Conservation (phyloP, 2,888 invertebrate genomes). For the Timema cristinae region DNA sequence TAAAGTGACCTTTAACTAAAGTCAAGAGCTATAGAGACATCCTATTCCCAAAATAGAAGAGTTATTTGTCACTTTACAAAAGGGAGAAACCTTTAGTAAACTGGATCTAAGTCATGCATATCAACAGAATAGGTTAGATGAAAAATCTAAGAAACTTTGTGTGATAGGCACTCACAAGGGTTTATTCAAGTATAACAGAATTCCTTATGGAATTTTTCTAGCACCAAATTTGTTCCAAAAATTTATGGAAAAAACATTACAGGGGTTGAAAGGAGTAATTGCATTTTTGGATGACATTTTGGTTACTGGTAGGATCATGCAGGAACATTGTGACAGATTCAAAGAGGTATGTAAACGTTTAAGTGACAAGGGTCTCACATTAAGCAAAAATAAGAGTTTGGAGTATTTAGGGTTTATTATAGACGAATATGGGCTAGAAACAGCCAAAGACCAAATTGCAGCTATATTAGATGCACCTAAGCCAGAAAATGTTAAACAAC, state of each 20-base stretch:
- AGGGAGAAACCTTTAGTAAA: too few species aligned
- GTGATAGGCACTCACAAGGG: slow-evolving; percentile 18
- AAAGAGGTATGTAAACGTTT: slow-evolving; percentile 10
- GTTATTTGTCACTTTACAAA: too few species aligned
- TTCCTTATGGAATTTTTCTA: slow-evolving; percentile 11
- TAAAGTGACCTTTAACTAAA: too few species aligned
- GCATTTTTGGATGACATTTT: slow-evolving; percentile 20
- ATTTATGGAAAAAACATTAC: slow-evolving; percentile 15
- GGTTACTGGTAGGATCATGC: slow-evolving; percentile 16
- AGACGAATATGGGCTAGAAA: background rate
- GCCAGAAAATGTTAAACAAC: slow-evolving; percentile 11
- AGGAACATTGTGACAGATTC: slow-evolving; percentile 1
- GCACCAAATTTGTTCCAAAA: slow-evolving; percentile 15
- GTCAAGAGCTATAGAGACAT: too few species aligned
- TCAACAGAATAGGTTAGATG: too few species aligned
- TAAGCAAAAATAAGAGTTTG: slow-evolving; percentile 9
- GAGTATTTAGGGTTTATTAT: background rate
- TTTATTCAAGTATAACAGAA: slow-evolving; percentile 5
- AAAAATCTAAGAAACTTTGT: background rate
- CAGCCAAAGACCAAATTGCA: background rate
- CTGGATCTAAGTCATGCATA: too few species aligned
- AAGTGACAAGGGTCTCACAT: slow-evolving; percentile 11
- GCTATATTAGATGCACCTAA: slow-evolving; percentile 2
- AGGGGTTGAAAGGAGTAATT: slow-evolving; percentile 18
- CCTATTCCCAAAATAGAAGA: too few species aligned